phyloP scores from a whole-genome alignment of 1,140 invertebrate genomes.

The Apis cerana region DNA sequence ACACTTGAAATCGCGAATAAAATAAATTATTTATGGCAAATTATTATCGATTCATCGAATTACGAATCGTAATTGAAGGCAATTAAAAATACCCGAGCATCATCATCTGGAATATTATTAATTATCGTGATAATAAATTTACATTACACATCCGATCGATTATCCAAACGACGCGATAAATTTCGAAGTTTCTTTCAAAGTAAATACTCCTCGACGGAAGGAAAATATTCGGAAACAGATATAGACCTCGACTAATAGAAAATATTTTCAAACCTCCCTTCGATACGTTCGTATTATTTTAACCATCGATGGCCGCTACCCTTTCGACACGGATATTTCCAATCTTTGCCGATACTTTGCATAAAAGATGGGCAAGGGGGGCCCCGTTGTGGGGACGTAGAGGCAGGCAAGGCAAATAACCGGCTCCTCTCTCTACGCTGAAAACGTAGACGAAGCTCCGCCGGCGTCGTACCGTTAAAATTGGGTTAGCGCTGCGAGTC shows the following conservation, averaged over 20 bases:
- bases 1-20: no score
- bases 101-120: no score
- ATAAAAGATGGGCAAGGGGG: not conserved
- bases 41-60: no score
- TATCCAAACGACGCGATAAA: not conserved
- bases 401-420: constrained; percentile 36
- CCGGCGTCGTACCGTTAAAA: constrained; percentile 41
- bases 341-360: constrained; percentile 45
- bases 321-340: not conserved
- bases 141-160: not conserved
- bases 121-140: no score
- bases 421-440: not conserved
- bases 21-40: no score
- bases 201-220: not conserved
- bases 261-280: not conserved
- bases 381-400: not conserved
- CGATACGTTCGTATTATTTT: constrained; percentile 1
- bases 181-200: not conserved
- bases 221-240: not conserved
- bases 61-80: no score
- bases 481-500: constrained; percentile 51
- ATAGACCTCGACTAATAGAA: not conserved
- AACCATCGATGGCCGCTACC: not conserved
- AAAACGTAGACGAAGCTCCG: constrained; percentile 26
- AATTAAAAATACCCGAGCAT: no score